A percentile compares a stretch with the other conserved stretches of the same genome.
These are phyloP conservation scores for Phylloscopus trochilus DNA, from an alignment of 2,113 vertebrate genomes.

Conservation along the genomic window DNA sequence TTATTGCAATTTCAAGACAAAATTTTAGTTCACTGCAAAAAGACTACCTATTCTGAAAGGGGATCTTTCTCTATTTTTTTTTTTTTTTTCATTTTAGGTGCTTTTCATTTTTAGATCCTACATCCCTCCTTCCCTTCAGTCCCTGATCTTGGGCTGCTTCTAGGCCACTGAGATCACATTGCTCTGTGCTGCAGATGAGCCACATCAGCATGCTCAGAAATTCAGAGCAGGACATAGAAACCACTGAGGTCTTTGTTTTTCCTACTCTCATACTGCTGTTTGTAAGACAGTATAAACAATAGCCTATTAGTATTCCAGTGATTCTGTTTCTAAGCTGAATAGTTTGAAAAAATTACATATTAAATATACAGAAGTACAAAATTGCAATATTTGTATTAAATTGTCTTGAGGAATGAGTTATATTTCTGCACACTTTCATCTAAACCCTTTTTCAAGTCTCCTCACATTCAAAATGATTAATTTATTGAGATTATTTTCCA, in stretches of 20 bases:
- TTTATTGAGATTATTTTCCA: neutral
- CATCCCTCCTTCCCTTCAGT: neutral
- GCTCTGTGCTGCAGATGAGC: neutral
- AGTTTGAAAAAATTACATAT: neutral
- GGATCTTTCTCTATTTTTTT: neutral
- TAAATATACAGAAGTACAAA: neutral
- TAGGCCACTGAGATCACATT: neutral
- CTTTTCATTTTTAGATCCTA: neutral
- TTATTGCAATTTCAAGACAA: neutral
- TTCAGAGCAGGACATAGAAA: neutral
- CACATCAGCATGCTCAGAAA: neutral
- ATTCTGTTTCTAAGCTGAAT: neutral
- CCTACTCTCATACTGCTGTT: neutral
- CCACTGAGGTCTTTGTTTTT: neutral
- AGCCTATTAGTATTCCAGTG: neutral
- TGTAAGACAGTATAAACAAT: neutral
- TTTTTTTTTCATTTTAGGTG: neutral
- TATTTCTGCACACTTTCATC: neutral
- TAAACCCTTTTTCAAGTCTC: neutral
- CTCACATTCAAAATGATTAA: neutral
- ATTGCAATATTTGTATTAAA: neutral
- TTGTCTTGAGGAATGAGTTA: neutral
- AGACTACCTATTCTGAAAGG: rapidly evolving
- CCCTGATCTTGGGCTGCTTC: neutral
- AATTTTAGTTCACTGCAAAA: neutral